Conservation (phyloP, 2,113 vertebrate species). For the Castor canadensis region DNA sequence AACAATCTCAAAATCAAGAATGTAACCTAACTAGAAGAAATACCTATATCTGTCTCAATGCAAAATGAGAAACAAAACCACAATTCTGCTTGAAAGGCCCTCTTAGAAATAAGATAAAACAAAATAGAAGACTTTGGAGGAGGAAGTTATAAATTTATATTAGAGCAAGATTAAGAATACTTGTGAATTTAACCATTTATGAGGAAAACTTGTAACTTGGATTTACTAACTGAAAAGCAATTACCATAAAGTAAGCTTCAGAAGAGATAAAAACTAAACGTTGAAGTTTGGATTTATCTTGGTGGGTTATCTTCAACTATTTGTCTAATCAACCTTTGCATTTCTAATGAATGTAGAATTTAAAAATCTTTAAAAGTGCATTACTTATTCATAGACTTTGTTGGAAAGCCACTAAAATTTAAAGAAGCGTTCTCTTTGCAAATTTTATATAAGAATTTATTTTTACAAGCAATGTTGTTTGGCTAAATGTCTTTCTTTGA, state of each 20-base stretch:
- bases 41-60: constrained; percentile 15
- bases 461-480: not conserved
- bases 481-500: not conserved
- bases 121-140: not conserved
- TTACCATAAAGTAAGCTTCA: not conserved
- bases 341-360: not conserved
- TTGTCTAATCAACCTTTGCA: not conserved
- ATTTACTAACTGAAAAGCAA: not conserved
- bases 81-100: not conserved
- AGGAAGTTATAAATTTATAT: not conserved
- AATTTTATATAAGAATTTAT: not conserved
- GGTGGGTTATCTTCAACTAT: not conserved
- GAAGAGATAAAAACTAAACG: not conserved
- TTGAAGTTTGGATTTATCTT: not conserved
- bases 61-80: constrained; percentile 35
- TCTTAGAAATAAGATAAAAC: constrained; percentile 1
- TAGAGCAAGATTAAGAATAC: not conserved
- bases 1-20: constrained; percentile 48
- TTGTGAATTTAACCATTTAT: not conserved
- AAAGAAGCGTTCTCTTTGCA: not conserved
- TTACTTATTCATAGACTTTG: not conserved
- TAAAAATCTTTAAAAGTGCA: not conserved
- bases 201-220: not conserved
- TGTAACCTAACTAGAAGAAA: not conserved
- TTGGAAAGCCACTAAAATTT: not conserved